A percentile compares a stretch with the other conserved stretches of the same genome.
Conservation (phyloP, 2,888 invertebrate genomes). For the Lordiphosa andalusiaca region DNA sequence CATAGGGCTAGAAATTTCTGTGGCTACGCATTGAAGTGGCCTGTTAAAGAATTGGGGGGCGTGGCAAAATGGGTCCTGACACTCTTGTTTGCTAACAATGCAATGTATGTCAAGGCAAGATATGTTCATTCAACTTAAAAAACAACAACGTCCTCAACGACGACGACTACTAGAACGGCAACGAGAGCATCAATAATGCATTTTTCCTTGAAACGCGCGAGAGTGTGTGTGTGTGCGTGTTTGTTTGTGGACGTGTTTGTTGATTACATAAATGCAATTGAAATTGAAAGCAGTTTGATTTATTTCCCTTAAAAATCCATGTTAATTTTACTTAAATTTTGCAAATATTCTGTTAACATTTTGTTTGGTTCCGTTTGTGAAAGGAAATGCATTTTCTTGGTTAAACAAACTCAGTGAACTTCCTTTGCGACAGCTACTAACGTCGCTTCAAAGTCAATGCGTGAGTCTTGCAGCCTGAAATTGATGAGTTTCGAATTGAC, state of each 20-base stretch:
- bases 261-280: conserved; percentile 67
- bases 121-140: conserved; percentile 72
- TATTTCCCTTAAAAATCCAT: no score
- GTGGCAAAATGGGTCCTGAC: conserved; percentile 49
- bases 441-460: no score
- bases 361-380: no score
- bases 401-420: no score
- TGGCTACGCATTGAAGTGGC: conserved; percentile 26
- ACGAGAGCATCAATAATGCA: conserved; percentile 65
- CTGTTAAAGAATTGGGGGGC: conserved; percentile 12
- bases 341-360: not conserved
- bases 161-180: conserved; percentile 34
- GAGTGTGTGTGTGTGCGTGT: not conserved
- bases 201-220: conserved; percentile 28
- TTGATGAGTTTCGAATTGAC: no score
- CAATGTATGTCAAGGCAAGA: conserved; percentile 72
- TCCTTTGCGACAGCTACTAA: no score
- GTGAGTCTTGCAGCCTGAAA: no score
- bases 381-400: no score
- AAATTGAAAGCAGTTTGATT: conserved; percentile 46
- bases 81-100: conserved; percentile 72
- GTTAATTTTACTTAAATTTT: conserved; percentile 17
- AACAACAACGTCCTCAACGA: conserved; percentile 14
- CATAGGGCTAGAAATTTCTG: conserved; percentile 30
- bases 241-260: conserved; percentile 39